Evolutionary conservation across 2,888 invertebrate genomes (phyloP).

Genomic region (Noctua comes): DNA sequence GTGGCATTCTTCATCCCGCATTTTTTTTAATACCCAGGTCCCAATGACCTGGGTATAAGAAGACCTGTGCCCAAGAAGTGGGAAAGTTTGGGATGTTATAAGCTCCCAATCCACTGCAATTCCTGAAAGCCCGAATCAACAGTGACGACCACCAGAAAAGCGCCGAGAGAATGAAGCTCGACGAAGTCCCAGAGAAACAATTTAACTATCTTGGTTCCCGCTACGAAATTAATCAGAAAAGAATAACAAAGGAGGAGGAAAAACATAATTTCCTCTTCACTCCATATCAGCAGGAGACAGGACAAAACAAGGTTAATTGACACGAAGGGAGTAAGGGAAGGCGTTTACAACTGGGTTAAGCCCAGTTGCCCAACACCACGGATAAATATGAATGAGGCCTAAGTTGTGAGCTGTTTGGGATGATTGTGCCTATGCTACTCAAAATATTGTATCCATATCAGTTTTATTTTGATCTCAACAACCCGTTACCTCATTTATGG

Average conservation of each 20-base stretch:
- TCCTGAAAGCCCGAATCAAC: neutral
- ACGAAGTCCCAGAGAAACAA: neutral
- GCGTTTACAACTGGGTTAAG: neutral
- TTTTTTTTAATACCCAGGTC: too few relatives aligned
- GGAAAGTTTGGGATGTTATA: neutral
- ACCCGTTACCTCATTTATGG: neutral
- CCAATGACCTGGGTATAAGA: neutral
- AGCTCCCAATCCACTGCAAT: neutral
- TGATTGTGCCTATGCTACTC: neutral
- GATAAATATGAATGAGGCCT: neutral
- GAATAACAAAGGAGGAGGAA: neutral
- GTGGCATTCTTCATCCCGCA: neutral
- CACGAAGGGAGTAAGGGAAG: neutral
- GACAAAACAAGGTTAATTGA: neutral
- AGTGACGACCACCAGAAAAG: neutral
- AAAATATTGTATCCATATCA: neutral
- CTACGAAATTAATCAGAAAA: too few relatives aligned
- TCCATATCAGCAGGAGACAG: neutral
- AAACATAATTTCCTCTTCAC: neutral
- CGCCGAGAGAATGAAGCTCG: neutral
- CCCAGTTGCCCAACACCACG: neutral
- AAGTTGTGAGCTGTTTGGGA: neutral
- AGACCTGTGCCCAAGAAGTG: neutral
- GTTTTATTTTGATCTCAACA: constrained; percentile 22
- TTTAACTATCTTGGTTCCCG: neutral